These are phyloP conservation scores for Sander lucioperca DNA, from an alignment of 2,113 vertebrate species.

Conservation along the genomic window DNA sequence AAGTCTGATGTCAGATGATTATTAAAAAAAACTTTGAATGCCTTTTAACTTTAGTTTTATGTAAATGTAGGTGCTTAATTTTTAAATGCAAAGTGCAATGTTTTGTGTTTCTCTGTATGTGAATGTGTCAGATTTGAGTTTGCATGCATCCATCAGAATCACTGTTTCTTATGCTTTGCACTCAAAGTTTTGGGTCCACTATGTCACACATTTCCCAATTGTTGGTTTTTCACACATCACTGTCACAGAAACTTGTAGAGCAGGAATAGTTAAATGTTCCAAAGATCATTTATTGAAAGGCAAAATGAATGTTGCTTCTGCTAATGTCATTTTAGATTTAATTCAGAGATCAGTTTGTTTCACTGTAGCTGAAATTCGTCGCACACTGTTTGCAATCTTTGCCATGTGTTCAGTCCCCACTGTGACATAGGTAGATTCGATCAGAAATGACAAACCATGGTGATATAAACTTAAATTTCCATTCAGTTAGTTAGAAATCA, in stretches of 20 bases:
- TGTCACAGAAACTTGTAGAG: conserved; percentile 17
- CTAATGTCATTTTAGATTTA: conserved; percentile 6
- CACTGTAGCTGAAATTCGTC: background rate
- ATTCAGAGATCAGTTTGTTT: background rate
- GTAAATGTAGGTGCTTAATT: conserved; percentile 10
- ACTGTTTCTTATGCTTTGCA: background rate
- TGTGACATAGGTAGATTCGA: conserved; percentile 14
- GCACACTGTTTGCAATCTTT: background rate
- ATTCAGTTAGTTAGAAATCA: background rate
- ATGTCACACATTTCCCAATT: background rate
- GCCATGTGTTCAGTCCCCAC: background rate
- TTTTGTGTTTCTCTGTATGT: conserved; percentile 17
- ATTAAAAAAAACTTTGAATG: conserved; percentile 49
- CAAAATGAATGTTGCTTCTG: conserved; percentile 37
- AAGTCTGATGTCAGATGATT: conserved; percentile 24
- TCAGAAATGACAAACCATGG: background rate
- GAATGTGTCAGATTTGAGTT: conserved; percentile 11
- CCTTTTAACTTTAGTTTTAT: conserved; percentile 39
- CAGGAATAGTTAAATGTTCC: background rate
- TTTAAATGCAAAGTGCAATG: conserved; percentile 15
- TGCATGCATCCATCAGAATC: conserved; percentile 24
- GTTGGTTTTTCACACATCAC: background rate
- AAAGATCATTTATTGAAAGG: conserved; percentile 11
- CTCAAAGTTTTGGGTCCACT: background rate
- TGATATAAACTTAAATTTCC: background rate